Evolutionary conservation across 2,113 vertebrate species (phyloP).

Genomic region (Myiopsitta monachus): DNA sequence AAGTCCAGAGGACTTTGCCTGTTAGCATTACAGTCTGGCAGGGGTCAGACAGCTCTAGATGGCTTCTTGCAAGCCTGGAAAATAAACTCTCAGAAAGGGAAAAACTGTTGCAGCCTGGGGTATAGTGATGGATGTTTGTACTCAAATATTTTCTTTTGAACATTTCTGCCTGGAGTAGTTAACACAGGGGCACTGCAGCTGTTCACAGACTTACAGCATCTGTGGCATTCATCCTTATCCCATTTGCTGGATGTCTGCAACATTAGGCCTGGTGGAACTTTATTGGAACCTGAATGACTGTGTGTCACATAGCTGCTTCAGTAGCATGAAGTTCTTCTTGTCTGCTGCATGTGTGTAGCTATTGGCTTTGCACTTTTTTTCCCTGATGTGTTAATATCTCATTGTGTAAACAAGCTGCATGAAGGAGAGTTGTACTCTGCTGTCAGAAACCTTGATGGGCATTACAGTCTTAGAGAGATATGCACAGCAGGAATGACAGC

Average conservation of each 20-base stretch:
- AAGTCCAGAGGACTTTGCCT: not conserved
- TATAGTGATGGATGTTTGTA: not conserved
- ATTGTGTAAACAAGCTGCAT: not conserved
- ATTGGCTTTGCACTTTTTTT: not conserved
- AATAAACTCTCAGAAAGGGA: not conserved
- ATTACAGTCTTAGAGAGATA: accelerated
- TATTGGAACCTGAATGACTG: not conserved
- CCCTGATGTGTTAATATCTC: not conserved
- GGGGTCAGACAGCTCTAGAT: not conserved
- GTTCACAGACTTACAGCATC: not conserved
- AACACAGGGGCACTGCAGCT: not conserved
- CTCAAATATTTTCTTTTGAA: not conserved
- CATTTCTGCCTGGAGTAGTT: not conserved
- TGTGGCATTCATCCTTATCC: not conserved
- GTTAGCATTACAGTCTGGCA: not conserved
- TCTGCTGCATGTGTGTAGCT: not conserved
- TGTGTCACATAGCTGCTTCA: not conserved
- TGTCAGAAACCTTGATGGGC: not conserved
- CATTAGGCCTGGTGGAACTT: not conserved
- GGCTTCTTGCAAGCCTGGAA: not conserved
- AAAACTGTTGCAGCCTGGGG: not conserved
- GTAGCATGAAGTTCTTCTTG: not conserved
- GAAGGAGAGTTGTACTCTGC: not conserved
- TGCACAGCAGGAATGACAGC: not conserved
- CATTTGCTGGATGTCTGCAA: not conserved